Evolutionary conservation across 1,140 invertebrate genomes (phyloP).

Genomic region (Cheumatopsyche charites): DNA sequence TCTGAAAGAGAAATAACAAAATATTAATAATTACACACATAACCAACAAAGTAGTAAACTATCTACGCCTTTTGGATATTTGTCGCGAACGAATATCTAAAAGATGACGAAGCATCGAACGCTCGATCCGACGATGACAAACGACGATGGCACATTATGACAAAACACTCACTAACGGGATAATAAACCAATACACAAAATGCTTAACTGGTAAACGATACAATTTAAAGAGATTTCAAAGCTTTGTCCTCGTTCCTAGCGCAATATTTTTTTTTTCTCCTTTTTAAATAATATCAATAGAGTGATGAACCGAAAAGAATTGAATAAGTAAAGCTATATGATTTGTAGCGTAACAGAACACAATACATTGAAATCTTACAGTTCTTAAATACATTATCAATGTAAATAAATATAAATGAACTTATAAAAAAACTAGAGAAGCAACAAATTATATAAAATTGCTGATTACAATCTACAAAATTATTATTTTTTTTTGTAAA

Average conservation of each 20-base stretch:
- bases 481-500: slow-evolving; percentile 15
- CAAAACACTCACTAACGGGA: slow-evolving; percentile 9
- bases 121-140: slow-evolving; percentile 28
- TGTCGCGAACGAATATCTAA: slow-evolving; percentile 43
- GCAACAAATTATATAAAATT: neutral
- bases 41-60: slow-evolving; percentile 46
- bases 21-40: slow-evolving; percentile 48
- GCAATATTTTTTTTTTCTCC: too few species aligned
- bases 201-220: neutral
- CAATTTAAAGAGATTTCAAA: too few species aligned
- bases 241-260: too few species aligned
- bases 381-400: too few species aligned
- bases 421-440: too few species aligned
- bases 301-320: too few species aligned
- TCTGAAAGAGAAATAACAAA: slow-evolving; percentile 48
- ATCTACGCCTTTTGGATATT: slow-evolving; percentile 39
- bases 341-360: too few species aligned
- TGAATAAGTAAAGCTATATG: too few species aligned
- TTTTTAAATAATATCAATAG: too few species aligned
- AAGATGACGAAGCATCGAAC: slow-evolving; percentile 44
- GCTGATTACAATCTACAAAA: neutral
- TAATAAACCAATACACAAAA: neutral
- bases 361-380: too few species aligned
- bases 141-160: slow-evolving; percentile 44
- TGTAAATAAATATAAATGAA: too few species aligned